phyloP scores from a whole-genome alignment of 2,888 invertebrate species.

The Pandemis heparana region DNA sequence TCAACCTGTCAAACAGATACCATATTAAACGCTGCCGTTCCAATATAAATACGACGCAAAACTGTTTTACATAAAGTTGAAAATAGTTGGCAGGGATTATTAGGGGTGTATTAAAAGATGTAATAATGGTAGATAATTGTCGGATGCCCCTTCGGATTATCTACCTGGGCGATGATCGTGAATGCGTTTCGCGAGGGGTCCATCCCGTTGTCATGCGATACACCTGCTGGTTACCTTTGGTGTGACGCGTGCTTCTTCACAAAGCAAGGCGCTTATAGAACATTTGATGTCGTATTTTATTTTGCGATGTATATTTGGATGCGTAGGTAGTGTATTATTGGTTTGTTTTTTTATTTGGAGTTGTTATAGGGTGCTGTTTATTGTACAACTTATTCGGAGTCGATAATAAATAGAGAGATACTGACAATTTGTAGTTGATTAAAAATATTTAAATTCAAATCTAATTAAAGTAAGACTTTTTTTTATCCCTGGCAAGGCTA shows the following conservation, averaged over 20 bases:
- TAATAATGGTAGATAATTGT: slow-evolving; percentile 74
- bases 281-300: slow-evolving; percentile 42
- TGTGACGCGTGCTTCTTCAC: slow-evolving; percentile 63
- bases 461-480: no score
- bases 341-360: slow-evolving; percentile 10
- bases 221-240: slow-evolving; percentile 78
- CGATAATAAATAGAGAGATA: no score
- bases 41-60: slow-evolving; percentile 42
- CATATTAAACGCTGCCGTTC: slow-evolving; percentile 60
- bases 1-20: slow-evolving; percentile 74
- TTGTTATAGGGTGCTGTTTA: neutral
- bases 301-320: slow-evolving; percentile 15
- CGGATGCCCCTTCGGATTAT: slow-evolving; percentile 74
- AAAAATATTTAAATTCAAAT: no score
- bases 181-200: slow-evolving; percentile 55
- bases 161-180: slow-evolving; percentile 74
- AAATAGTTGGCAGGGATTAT: slow-evolving; percentile 23
- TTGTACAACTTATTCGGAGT: neutral
- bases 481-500: no score
- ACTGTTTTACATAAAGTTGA: slow-evolving; percentile 38
- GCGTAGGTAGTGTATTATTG: neutral
- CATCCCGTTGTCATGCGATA: slow-evolving; percentile 49
- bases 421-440: no score
- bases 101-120: slow-evolving; percentile 52
- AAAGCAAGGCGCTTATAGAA: slow-evolving; percentile 23